Conservation (phyloP, 2,797 vertebrate genomes). For the Macropus fuliginosus region DNA sequence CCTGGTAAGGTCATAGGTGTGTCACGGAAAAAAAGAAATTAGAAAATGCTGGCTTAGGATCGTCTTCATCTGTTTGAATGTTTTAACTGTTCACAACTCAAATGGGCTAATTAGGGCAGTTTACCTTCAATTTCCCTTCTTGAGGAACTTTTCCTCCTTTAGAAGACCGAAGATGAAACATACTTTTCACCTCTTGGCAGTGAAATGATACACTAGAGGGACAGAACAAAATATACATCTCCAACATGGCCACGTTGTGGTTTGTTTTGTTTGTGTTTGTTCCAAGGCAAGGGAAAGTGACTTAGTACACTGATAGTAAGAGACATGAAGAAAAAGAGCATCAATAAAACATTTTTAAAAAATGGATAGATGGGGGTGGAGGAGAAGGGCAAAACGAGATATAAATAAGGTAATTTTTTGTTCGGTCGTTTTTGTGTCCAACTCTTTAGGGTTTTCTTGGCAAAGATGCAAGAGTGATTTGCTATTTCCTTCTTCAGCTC, state of each 20-base stretch:
- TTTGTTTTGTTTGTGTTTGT: background rate
- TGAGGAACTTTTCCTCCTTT: background rate
- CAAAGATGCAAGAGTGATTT: background rate
- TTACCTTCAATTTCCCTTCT: background rate
- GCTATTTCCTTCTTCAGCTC: background rate
- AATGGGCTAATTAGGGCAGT: background rate
- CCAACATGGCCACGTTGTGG: background rate
- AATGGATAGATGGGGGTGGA: background rate
- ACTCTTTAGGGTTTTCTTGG: background rate
- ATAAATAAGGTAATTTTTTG: background rate
- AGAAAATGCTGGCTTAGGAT: background rate
- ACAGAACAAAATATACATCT: background rate
- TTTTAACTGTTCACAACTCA: constrained; percentile 20
- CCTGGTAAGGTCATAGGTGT: background rate
- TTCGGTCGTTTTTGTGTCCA: too few relatives aligned
- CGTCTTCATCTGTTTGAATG: constrained; percentile 6
- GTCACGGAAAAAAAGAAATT: background rate
- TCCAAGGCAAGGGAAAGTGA: background rate
- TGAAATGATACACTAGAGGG: background rate
- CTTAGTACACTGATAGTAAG: background rate
- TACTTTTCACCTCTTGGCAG: background rate
- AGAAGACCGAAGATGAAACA: background rate
- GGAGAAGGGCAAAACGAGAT: background rate
- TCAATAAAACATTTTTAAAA: background rate
- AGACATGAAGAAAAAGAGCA: background rate